These are phyloP conservation scores for Mesembrinibis cayennensis DNA, from an alignment of 2,113 vertebrate genomes.

Conservation along the genomic window DNA sequence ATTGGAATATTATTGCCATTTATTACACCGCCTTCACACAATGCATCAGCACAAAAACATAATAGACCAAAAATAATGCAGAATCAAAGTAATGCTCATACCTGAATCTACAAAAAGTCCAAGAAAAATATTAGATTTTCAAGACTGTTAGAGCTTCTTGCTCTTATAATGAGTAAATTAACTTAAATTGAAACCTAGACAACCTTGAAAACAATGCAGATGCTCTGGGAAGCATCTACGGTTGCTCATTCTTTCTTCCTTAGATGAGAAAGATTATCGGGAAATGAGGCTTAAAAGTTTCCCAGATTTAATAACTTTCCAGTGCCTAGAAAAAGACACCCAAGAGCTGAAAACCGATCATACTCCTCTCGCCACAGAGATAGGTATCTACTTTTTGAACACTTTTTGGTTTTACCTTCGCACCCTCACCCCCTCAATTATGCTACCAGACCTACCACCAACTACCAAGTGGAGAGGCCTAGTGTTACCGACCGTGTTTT, in stretches of 20 bases:
- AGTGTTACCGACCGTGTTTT: background rate
- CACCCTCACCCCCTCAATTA: accelerated
- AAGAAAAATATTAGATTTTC: background rate
- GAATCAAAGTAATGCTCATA: background rate
- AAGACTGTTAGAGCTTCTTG: background rate
- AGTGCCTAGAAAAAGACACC: background rate
- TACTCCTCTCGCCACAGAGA: background rate
- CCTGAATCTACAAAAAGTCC: background rate
- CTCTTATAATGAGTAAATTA: background rate
- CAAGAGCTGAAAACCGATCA: background rate
- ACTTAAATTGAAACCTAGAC: background rate
- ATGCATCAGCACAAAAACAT: background rate
- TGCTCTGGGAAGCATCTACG: background rate
- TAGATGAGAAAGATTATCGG: background rate
- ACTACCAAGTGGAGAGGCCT: background rate
- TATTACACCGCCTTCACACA: background rate
- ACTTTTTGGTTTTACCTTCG: background rate
- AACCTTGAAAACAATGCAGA: constrained; percentile 11
- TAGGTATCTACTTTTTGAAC: background rate
- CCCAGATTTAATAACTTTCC: background rate
- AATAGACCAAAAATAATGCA: background rate
- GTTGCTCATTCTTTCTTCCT: background rate
- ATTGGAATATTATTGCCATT: background rate
- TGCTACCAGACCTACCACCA: background rate
- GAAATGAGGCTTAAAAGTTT: background rate